Base-by-base conservation (phyloP, 2,113 vertebrate genomes). In the Tragulus kanchil region DNA sequence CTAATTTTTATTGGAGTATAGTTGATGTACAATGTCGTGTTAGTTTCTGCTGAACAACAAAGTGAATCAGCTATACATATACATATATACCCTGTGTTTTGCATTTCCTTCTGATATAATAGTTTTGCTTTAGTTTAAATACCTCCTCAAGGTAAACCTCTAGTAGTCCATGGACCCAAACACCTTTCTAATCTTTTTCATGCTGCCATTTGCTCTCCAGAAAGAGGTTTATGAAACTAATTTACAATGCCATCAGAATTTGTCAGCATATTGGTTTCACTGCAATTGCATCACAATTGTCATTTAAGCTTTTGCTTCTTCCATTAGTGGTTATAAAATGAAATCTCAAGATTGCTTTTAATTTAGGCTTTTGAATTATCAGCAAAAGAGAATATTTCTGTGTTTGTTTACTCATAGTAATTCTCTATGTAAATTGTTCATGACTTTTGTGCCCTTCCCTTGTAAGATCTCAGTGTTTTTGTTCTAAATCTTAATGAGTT, bases 281-380 rank as follows among this genome's bases (percentile, higher is more conserved):
- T 87, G 83, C 67, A 81, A 56, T 79, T 73, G 84, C 62, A 42
- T 77, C 73, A 85, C 86, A 95, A 85, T 54, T 93, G 62, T 85
- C 79, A 77, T 65, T 97, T 81, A 87, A 95, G 58, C 17, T 16
- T 85, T 96, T 89, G 26, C 50, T 12, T 95, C 48, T 89, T 75
- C 59, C 5, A 54, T 28, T 64, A 45, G 77, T 69, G 36, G 54
- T 92, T 93, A 59, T 71, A 95, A 96, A 94, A 93, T 92, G 54
- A n/a, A 89, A 82, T 82, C 86, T 87, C 75, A 88, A 96, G 62
- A 90, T 93, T 81, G 75, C 79, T 95, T 95, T 93, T 91, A 89
- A 89, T 75, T 92, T 86, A 52, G 56, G 0, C 71, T 69, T 94
- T 90, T 90, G 84, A 16, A 75, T 87, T 69, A 92, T 95, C 67